Conservation (phyloP, 2,888 invertebrate species). For the Phengaris alcon region DNA sequence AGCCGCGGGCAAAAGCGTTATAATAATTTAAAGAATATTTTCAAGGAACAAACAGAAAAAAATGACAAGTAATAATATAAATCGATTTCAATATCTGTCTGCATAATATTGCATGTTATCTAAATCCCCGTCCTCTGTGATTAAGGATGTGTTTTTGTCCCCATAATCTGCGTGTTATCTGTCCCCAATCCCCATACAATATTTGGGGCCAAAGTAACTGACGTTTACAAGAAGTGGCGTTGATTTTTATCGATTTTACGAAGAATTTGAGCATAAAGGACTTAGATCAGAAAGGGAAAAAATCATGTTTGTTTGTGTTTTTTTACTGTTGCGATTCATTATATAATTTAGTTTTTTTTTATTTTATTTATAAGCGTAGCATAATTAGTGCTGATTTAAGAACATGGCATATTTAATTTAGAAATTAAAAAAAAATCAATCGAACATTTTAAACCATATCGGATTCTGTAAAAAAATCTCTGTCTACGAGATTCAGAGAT, state of each 20-base stretch:
- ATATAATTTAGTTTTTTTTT: too few species aligned
- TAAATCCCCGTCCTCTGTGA: constrained; percentile 45
- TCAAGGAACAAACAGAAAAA: neutral
- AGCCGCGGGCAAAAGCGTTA: too few species aligned
- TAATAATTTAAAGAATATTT: too few species aligned
- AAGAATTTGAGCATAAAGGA: neutral
- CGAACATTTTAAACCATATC: neutral
- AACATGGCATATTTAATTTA: too few species aligned
- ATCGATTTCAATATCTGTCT: constrained; percentile 12
- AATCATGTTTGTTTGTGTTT: neutral
- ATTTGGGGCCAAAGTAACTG: constrained; percentile 48
- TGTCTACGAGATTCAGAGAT: constrained; percentile 33
- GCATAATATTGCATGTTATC: constrained; percentile 36
- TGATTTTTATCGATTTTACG: constrained; percentile 10
- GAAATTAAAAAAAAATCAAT: too few species aligned
- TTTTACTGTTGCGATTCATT: too few species aligned
- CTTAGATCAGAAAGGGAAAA: neutral
- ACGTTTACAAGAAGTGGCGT: constrained; percentile 12
- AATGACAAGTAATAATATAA: neutral
- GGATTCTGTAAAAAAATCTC: neutral
- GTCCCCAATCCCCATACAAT: constrained; percentile 53
- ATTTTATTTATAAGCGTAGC: too few species aligned
- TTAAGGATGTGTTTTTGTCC: constrained; percentile 55
- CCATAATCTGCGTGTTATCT: constrained; percentile 56
- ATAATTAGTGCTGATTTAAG: too few species aligned